These are phyloP conservation scores for Catostomus latipinnis DNA, from an alignment of 2,797 vertebrate species.

Conservation along the genomic window DNA sequence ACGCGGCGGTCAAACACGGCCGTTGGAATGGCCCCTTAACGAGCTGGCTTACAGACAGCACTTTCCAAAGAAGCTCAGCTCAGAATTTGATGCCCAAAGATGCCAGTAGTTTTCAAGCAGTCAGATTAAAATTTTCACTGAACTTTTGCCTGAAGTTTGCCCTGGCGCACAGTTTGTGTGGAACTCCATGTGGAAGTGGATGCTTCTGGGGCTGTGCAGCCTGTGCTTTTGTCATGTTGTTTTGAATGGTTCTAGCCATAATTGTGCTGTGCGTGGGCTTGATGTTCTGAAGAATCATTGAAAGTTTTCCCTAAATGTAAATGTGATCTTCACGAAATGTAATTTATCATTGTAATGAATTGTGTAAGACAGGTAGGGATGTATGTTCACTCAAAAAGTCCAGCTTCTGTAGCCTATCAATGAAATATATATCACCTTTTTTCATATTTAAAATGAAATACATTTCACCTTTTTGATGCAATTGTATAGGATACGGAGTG, in stretches of 20 bases:
- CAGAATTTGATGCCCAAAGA: not conserved
- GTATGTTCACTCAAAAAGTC: not conserved
- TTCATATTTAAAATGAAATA: not conserved
- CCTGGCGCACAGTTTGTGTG: not conserved
- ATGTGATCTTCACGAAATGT: slow-evolving; percentile 1
- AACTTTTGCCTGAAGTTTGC: not conserved
- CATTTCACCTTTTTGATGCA: slow-evolving; percentile 10
- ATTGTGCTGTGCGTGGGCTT: not conserved
- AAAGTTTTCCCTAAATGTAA: slow-evolving; percentile 4
- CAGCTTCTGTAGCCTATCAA: not conserved
- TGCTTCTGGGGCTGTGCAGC: not conserved
- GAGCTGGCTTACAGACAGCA: not conserved
- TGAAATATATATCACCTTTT: not conserved
- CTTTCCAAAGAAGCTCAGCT: too few relatives aligned
- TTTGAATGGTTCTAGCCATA: not conserved
- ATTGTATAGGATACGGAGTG: too few relatives aligned
- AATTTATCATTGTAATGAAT: slow-evolving; percentile 1
- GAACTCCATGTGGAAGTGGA: slow-evolving; percentile 12
- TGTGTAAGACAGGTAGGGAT: not conserved
- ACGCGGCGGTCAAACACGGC: too few relatives aligned
- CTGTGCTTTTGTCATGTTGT: not conserved
- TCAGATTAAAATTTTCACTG: not conserved
- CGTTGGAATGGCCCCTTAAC: too few relatives aligned
- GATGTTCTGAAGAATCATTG: not conserved
- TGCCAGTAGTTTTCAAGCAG: not conserved